Conservation (phyloP, 2,888 invertebrate genomes). For the Tholera decimalis region DNA sequence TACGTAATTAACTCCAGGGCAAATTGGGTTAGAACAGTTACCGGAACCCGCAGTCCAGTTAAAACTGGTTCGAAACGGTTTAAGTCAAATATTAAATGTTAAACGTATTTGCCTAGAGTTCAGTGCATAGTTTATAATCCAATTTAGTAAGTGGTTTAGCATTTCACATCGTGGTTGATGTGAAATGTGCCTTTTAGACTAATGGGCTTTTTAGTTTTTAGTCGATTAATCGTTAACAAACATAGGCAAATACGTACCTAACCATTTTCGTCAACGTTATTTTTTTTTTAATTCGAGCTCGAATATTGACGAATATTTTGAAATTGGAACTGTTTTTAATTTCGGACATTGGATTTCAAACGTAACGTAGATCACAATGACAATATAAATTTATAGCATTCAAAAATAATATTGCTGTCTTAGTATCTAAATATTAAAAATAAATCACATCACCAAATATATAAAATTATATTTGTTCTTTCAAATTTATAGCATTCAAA, state of each 20-base stretch:
- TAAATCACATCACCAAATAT: no score
- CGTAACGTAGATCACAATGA: constrained; percentile 5
- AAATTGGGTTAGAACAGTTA: constrained; percentile 33
- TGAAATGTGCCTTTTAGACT: constrained; percentile 25
- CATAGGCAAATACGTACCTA: background rate
- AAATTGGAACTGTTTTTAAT: constrained; percentile 18
- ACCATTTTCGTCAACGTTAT: background rate
- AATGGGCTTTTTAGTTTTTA: constrained; percentile 23
- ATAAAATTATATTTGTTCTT: no score
- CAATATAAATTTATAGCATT: background rate
- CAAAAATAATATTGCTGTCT: no score
- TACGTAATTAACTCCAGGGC: constrained; percentile 37
- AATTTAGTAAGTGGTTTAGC: constrained; percentile 50
- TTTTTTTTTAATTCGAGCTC: background rate
- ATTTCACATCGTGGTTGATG: constrained; percentile 35
- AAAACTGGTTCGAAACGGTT: constrained; percentile 22
- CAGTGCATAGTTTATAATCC: constrained; percentile 35
- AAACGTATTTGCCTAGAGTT: constrained; percentile 34
- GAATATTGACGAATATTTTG: background rate
- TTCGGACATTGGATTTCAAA: background rate
- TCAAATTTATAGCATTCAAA: background rate
- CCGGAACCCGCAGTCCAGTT: constrained; percentile 16
- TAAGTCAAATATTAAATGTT: constrained; percentile 44
- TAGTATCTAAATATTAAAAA: no score
- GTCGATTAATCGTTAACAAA: constrained; percentile 5